phyloP scores from a whole-genome alignment of 1,140 invertebrate genomes.

The Drosophila serrata region DNA sequence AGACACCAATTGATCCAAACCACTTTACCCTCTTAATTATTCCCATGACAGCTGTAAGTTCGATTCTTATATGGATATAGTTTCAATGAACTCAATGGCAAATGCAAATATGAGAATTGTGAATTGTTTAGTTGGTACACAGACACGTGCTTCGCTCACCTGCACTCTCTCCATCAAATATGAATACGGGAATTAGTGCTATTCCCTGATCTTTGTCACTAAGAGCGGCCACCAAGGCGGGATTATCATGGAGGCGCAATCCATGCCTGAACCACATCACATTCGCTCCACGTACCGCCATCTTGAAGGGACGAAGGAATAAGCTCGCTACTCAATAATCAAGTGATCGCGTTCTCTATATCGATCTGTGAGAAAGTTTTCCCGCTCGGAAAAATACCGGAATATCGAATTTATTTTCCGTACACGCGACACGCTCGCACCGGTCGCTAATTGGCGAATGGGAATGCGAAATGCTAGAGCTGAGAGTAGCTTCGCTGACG shows the following conservation, averaged over 20 bases:
- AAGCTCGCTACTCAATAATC: not conserved
- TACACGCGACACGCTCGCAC: slow-evolving; percentile 45
- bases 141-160: slow-evolving; percentile 83
- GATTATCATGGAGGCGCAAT: slow-evolving; percentile 91
- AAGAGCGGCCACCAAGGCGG: slow-evolving; percentile 88
- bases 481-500: slow-evolving; percentile 7
- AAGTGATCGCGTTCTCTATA: not conserved
- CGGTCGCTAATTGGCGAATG: slow-evolving; percentile 65
- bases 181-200: slow-evolving; percentile 89
- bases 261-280: slow-evolving; percentile 91
- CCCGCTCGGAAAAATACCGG: slow-evolving; percentile 1
- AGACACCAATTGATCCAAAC: not conserved
- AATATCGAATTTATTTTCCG: slow-evolving; percentile 16
- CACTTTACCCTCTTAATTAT: not conserved
- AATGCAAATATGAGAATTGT: not conserved
- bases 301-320: slow-evolving; percentile 4
- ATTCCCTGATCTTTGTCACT: slow-evolving; percentile 84
- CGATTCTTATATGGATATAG: not conserved
- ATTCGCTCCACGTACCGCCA: slow-evolving; percentile 59
- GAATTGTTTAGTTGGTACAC: not conserved
- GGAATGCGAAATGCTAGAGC: slow-evolving; percentile 12
- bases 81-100: not conserved
- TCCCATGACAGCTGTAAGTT: too few relatives aligned
- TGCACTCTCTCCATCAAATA: slow-evolving; percentile 91
- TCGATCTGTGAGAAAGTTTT: not conserved